Evolutionary conservation across 2,797 vertebrate genomes (phyloP), one percentile per base, ranked within the genome.

Genomic region (Catharus ustulatus): DNA sequence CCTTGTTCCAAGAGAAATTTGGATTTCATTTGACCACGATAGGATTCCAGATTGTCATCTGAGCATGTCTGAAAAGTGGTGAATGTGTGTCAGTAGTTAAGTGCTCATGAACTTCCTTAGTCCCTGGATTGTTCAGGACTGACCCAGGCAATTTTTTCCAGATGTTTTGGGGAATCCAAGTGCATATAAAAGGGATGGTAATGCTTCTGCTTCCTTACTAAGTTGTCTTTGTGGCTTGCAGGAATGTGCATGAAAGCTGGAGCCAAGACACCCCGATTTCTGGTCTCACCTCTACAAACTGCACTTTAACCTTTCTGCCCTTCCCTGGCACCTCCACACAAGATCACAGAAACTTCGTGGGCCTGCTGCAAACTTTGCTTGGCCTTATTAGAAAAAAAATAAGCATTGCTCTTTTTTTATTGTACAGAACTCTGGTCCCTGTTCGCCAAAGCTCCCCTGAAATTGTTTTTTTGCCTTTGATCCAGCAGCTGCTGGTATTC

Each of bases 221-320:
- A 93, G 67, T 94, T 96, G 95, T 91, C 96, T 95, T 97, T 90
- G 90, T 79, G 91, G 92, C 91, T 95, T 96, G 63, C 89, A 96
- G 91, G 95, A 96, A 96, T 95, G 94, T 66, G 74, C 91, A 91
- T 96, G 93, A 96, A 96, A 94, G 87, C 89, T 71, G 63, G 95
- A 96, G 87, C 85, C 91, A 90, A 90, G 94, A 84, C 83, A 90
- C 94, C 89, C 59, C 46, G 0, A 91, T 94, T 94, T 95, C 83
- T 96, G 58, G 64, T 78, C 87, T 95, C 92, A 95, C 93, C 90
- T 95, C 91, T 95, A 85, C 96, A 94, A 93, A 91, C 89, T 95
- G 96, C 93, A 93, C 93, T 95, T 95, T 96, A 97, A 95, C 95
- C 95, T 96, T 66, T 91, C 82, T 96, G 94, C 93, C 95, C 96